Conservation (phyloP, 2,113 vertebrate species). For the Stigmatopora argus region DNA sequence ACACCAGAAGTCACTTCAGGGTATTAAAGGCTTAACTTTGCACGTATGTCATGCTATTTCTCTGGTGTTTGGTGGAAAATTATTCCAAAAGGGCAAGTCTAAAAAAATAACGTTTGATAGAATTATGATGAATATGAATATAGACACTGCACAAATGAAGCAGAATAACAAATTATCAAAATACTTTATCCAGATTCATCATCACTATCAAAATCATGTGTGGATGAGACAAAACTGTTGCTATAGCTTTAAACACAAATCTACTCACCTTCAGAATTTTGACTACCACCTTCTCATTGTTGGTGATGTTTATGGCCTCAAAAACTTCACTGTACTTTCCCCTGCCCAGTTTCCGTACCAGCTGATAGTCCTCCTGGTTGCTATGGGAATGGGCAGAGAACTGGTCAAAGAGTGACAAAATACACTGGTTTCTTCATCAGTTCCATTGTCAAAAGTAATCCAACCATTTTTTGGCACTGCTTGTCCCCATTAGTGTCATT, state of each 20-base stretch:
- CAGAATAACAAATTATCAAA: background rate
- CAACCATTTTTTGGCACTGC: background rate
- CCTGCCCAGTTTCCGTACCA: constrained; percentile 94
- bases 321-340: constrained; percentile 99
- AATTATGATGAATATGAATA: background rate
- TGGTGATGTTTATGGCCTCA: constrained; percentile 98
- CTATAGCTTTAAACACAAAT: too few species aligned
- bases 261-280: constrained; percentile 95
- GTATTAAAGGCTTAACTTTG: background rate
- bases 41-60: background rate
- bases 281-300: constrained; percentile 96
- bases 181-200: background rate
- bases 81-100: background rate
- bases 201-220: background rate
- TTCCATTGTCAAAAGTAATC: background rate
- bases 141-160: background rate
- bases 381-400: constrained; percentile 65
- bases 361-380: constrained; percentile 99
- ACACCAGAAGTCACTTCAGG: background rate
- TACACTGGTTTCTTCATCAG: background rate
- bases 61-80: background rate
- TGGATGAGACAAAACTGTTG: too few species aligned
- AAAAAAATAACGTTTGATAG: background rate
- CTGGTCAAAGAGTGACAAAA: background rate
- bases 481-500: background rate